phyloP scores from a whole-genome alignment of 2,888 invertebrate species.

The Diaprepes abbreviatus region DNA sequence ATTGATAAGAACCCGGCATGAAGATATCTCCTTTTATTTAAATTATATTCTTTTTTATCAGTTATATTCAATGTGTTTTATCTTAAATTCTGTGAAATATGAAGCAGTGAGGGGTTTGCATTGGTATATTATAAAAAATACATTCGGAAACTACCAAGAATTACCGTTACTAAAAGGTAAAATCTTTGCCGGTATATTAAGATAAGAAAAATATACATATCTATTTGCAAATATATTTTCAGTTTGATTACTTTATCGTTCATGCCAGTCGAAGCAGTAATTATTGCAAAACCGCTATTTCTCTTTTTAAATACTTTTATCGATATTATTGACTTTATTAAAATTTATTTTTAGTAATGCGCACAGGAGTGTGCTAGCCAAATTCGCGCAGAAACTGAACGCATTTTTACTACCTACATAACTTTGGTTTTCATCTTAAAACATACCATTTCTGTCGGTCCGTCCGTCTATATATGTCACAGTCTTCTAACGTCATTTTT shows the following conservation, averaged over 20 bases:
- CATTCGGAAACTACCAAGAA: not conserved
- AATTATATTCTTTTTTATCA: constrained; percentile 19
- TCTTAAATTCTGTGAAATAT: not conserved
- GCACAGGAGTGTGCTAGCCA: too few species aligned
- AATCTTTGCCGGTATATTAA: not conserved
- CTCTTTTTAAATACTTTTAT: not conserved
- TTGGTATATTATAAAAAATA: not conserved
- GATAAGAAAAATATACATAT: not conserved
- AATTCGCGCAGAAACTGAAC: too few species aligned
- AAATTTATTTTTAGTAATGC: too few species aligned
- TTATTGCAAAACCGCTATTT: not conserved
- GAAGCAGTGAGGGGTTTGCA: not conserved
- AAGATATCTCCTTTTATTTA: constrained; percentile 14
- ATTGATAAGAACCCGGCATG: constrained; percentile 13
- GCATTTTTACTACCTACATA: too few species aligned
- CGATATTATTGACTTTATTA: not conserved
- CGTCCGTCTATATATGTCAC: too few species aligned
- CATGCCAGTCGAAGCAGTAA: not conserved
- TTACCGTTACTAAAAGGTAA: not conserved
- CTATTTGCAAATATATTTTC: not conserved
- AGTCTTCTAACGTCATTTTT: too few species aligned
- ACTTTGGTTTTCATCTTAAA: too few species aligned
- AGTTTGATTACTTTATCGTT: constrained; percentile 1
- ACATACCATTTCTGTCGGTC: too few species aligned
- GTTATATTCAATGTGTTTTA: not conserved